Conservation (phyloP, 2,797 vertebrate genomes). For the Margarornis squamiger region DNA sequence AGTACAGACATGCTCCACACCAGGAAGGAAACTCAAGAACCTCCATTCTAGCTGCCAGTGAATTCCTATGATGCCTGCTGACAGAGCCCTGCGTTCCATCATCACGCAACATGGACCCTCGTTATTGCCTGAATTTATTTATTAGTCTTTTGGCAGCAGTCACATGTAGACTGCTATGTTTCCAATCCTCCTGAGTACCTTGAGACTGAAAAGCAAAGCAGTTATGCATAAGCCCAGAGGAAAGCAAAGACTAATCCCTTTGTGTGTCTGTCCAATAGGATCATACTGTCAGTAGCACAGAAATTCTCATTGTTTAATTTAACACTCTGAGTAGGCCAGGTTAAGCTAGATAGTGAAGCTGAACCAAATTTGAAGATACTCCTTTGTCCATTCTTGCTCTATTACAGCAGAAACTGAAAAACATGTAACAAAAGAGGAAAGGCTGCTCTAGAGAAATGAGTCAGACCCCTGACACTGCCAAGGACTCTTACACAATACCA, state of each 20-base stretch:
- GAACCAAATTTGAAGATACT: neutral
- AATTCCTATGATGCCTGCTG: neutral
- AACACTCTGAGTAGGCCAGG: neutral
- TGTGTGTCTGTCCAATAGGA: neutral
- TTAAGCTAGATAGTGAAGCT: neutral
- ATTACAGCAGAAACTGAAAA: neutral
- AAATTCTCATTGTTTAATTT: neutral
- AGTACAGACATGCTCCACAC: neutral
- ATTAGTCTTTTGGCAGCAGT: neutral
- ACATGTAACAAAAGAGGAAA: neutral
- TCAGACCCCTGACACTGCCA: neutral
- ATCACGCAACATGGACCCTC: neutral
- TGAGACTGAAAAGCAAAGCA: neutral
- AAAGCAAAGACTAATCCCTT: neutral
- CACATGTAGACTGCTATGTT: neutral
- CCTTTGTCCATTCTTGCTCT: neutral
- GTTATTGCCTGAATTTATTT: neutral
- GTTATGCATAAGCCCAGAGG: neutral
- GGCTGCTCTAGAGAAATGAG: neutral
- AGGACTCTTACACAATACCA: neutral
- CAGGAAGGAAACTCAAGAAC: neutral
- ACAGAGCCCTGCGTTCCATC: neutral
- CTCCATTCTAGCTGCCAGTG: neutral
- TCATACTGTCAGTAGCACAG: neutral
- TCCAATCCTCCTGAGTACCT: neutral